These are phyloP conservation scores for Cryptus viduatorius DNA, from an alignment of 2,888 invertebrate genomes.

Conservation along the genomic window DNA sequence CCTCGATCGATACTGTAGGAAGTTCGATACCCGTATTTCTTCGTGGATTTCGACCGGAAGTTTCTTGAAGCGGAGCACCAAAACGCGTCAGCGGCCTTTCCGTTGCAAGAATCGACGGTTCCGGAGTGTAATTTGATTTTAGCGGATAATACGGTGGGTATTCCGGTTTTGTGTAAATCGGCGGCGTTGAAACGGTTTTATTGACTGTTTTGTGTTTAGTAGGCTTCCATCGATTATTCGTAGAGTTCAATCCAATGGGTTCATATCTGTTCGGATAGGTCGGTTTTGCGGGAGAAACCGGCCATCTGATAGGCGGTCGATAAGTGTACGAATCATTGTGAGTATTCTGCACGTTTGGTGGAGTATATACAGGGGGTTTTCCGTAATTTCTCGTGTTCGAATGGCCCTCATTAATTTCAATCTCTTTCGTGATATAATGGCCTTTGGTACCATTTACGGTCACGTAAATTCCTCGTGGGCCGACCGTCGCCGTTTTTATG, in stretches of 20 bases:
- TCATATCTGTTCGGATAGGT: slow-evolving; percentile 40
- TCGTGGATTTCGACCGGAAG: not conserved
- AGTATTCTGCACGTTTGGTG: slow-evolving; percentile 5
- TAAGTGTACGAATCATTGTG: slow-evolving; percentile 22
- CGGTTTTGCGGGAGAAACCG: not conserved
- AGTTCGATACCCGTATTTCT: slow-evolving; percentile 38
- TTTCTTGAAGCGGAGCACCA: not conserved
- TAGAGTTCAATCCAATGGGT: slow-evolving; percentile 37
- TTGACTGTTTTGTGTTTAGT: slow-evolving; percentile 52
- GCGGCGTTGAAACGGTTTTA: slow-evolving; percentile 3
- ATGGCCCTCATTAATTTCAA: slow-evolving; percentile 77
- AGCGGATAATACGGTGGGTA: slow-evolving; percentile 26
- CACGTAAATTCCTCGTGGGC: slow-evolving; percentile 72
- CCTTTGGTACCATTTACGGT: slow-evolving; percentile 73
- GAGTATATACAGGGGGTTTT: slow-evolving; percentile 24
- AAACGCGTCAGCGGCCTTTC: slow-evolving; percentile 8
- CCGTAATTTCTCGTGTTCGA: slow-evolving; percentile 74
- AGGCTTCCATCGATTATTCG: slow-evolving; percentile 58
- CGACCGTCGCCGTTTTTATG: slow-evolving; percentile 30
- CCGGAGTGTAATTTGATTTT: not conserved
- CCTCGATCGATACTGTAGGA: slow-evolving; percentile 74
- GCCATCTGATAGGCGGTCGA: slow-evolving; percentile 28
- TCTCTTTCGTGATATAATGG: slow-evolving; percentile 75
- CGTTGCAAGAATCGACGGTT: slow-evolving; percentile 12
- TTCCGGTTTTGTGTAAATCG: slow-evolving; percentile 37